Conservation (phyloP, 1,140 invertebrate species). For the Harlomillsia oculata region DNA sequence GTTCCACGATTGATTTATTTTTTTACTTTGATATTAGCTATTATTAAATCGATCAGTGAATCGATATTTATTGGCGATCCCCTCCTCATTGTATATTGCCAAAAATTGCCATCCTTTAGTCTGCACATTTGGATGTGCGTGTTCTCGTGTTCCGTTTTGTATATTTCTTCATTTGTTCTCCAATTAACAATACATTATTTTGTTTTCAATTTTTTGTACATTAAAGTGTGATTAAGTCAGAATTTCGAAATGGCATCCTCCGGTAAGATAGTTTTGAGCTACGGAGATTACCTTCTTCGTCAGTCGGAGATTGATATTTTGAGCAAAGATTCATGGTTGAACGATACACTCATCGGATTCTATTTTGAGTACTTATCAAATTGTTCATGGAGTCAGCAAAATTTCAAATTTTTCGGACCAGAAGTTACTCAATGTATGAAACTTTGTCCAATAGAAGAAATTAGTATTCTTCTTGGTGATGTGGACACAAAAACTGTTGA, state of each 20-base stretch:
- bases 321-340: conserved; percentile 13
- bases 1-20: too few relatives aligned
- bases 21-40: too few relatives aligned
- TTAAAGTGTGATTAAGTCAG: neutral
- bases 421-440: conserved; percentile 21
- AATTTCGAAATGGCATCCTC: neutral
- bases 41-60: too few relatives aligned
- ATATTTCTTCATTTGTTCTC: too few relatives aligned
- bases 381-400: neutral
- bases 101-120: too few relatives aligned
- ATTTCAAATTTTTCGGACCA: conserved; percentile 18
- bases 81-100: too few relatives aligned
- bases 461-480: conserved; percentile 10
- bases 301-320: conserved; percentile 18
- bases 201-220: too few relatives aligned
- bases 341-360: conserved; percentile 24
- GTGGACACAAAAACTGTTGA: neutral
- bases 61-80: too few relatives aligned
- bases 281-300: conserved; percentile 22
- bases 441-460: conserved; percentile 3
- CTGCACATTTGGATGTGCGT: too few relatives aligned
- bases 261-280: conserved; percentile 15
- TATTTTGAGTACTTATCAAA: conserved; percentile 20
- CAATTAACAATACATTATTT: too few relatives aligned
- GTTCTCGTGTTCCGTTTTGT: too few relatives aligned